These are phyloP conservation scores for Zoanthus sociatus DNA, from an alignment of 92 coral and sea anemone genomes.

Conservation along the genomic window DNA sequence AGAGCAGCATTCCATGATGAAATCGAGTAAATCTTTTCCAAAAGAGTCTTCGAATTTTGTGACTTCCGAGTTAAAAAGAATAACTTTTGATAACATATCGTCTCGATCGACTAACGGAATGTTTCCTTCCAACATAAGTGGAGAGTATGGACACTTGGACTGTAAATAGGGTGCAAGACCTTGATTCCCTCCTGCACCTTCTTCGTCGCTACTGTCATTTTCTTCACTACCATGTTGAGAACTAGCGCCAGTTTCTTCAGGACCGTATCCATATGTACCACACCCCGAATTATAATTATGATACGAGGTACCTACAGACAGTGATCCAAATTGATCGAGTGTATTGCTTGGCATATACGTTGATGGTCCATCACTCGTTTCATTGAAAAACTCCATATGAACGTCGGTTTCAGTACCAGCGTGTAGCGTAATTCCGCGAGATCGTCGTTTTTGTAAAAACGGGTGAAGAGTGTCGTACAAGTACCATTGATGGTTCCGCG, in stretches of 20 bases:
- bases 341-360: not conserved
- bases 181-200: not conserved
- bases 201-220: not conserved
- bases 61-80: slow-evolving; percentile 1
- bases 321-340: not conserved
- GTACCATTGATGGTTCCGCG: not conserved
- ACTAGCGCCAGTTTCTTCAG: not conserved
- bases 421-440: not conserved
- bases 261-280: not conserved
- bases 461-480: not conserved
- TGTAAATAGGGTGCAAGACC: not conserved
- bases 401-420: not conserved
- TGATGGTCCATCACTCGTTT: not conserved
- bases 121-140: slow-evolving; percentile 2
- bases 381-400: not conserved
- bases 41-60: slow-evolving; percentile 17
- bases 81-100: not conserved
- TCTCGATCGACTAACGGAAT: not conserved
- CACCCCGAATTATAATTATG: not conserved
- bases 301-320: not conserved
- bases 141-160: not conserved
- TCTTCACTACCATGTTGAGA: not conserved
- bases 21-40: not conserved
- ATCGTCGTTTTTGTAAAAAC: not conserved
- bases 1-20: not conserved